Evolutionary conservation across 1,140 invertebrate species (phyloP), one percentile per base, ranked within the genome.

Genomic region (Stenopsyche tienmushanensis): DNA sequence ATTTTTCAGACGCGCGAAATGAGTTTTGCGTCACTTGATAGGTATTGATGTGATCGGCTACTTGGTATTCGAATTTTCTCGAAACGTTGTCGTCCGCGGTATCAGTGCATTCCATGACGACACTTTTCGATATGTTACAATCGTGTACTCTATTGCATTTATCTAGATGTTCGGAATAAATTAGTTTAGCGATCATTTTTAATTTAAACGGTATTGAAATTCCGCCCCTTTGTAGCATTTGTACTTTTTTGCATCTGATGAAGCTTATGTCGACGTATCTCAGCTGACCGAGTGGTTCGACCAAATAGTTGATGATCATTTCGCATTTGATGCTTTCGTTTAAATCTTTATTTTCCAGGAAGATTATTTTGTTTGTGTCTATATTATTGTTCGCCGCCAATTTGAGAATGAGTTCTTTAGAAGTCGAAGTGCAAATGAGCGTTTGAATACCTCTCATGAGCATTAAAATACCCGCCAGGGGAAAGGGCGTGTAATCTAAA

Each of bases 401-500:
- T 10, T 54, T 54, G 21, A 50, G n/a, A 13, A 69, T 47, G 8
- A 69, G 24, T 25, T 64, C 21, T 26, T 17, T 10, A 1, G 21
- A n/a, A 2, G 2, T 18, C 9, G 20, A 29, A 7, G 58, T 17
- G 7, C 58, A 69, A 1, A 50, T 50, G 17, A 69, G 25, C 7
- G 18, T 20, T n/a, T 62, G 5, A 21, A 54, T 42, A 15, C 68
- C 68, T 23, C 68, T 41, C 1, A 50, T 17, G 17, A 70, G 44
- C 0, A 70, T 39, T n/a, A 70, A 41, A 10, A 70, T 42, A 15
- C 68, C 68, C 5, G 52, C 49, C 1, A 70, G 63, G 0, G 68
- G 68, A 58, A 70, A 66, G 7, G 53, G 44, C 13, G 53, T 52
- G n/a, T 62, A 34, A 49, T 70, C 68, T 26, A 70, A 60, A 18